Evolutionary conservation across 2,797 vertebrate species (phyloP), one percentile per base, ranked within the genome.

Genomic region (Acropternis orthonyx): DNA sequence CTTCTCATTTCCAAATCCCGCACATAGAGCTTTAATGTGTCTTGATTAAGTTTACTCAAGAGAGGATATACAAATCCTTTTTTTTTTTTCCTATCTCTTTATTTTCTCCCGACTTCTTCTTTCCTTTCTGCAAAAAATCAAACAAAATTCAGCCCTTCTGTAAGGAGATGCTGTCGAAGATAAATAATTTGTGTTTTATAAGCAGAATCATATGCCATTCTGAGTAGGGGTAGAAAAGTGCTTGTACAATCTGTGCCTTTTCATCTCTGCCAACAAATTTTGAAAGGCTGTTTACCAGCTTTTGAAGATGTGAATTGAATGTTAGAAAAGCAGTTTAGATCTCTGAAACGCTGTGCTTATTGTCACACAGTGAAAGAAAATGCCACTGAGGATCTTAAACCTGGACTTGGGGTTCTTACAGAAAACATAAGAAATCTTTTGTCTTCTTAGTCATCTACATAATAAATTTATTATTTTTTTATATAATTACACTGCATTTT

Each of bases 191-290:
- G 74, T 90, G 37, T 94, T 95, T 89, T 94, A 78, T 84, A 91
- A 89, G 91, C 78, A 95, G 87, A 92, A 89, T 94, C 58, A 37
- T 94, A 75, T 89, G 95, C 82, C 43, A 26, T 88, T 86, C 72
- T 92, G 66, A 95, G 92, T 78, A 92, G 96, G 89, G 95, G 58
- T 86, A 78, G 87, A 58, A 91, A 61, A 88, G 79, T 52, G 39
- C 62, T 91, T 94, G 84, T 73, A 66, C 93, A 95, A 89, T 92
- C 91, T 95, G 92, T 91, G 82, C 79, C 69, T 92, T 94, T 96
- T 83, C 2, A 23, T 88, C 48, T 96, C 66, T 96, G 92, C 95
- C 95, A 96, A 51, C 36, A 88, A 59, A 85, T 85, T 93, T 63
- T 93, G 89, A 80, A 91, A 91, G 92, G 79, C 75, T 92, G 82